A percentile compares a stretch with the other conserved stretches of the same genome.
phyloP scores from a whole-genome alignment of 2,888 invertebrate species.

The Xanthorhoe designata region DNA sequence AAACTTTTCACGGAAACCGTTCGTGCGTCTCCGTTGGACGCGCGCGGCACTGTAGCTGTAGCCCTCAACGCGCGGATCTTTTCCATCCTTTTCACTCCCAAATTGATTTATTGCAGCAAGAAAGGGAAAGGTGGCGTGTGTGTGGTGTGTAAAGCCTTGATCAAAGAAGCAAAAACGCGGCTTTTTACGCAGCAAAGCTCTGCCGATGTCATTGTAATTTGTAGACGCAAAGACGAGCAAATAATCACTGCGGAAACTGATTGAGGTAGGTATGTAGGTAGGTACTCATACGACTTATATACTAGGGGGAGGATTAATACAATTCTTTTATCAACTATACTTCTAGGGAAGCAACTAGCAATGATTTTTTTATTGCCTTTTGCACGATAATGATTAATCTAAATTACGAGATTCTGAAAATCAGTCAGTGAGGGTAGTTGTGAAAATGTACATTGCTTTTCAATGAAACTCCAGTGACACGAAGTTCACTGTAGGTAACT shows the following conservation, averaged over 20 bases:
- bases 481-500: no score
- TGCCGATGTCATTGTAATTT: slow-evolving; percentile 29
- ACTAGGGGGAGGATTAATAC: no score
- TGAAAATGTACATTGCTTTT: no score
- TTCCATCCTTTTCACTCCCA: slow-evolving; percentile 47
- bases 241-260: slow-evolving; percentile 1
- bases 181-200: slow-evolving; percentile 39
- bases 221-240: slow-evolving; percentile 3
- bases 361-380: no score
- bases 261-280: neutral
- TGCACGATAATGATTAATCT: no score
- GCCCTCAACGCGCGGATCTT: slow-evolving; percentile 46
- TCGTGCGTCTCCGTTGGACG: slow-evolving; percentile 68
- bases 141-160: slow-evolving; percentile 47
- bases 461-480: no score
- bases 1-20: slow-evolving; percentile 40
- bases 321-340: no score
- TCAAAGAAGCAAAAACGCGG: slow-evolving; percentile 46
- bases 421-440: no score
- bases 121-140: slow-evolving; percentile 45
- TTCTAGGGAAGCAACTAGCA: neutral
- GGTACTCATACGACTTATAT: neutral
- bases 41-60: slow-evolving; percentile 49
- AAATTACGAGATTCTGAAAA: no score
- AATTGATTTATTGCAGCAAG: slow-evolving; percentile 33